Evolutionary conservation across 2,888 invertebrate species (phyloP), one percentile per base, ranked within the genome.

Genomic region (Sturmia bella): DNA sequence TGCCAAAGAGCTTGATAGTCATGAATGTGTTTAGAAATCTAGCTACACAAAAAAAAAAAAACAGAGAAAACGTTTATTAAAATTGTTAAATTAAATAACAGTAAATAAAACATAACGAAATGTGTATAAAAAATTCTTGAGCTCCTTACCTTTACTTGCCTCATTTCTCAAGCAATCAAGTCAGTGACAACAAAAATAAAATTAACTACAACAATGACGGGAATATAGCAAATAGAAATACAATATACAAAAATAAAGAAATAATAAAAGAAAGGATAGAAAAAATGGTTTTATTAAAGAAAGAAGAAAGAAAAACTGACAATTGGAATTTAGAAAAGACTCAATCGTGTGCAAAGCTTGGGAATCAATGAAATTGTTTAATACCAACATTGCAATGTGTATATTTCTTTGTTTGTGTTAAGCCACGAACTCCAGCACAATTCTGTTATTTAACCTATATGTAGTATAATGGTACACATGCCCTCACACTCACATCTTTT

Each of bases 151-250:
- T 72, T 83, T 84, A 75, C 50, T 72, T 73, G 64, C n/a, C 78
- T 72, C 61, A 75, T 77, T 68, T 74, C 72, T 59, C 77, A 80
- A 69, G 82, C 76, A 84, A 85, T 84, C 85, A 87, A 86, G 84
- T 84, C 85, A 85, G 69, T 50, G 77, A 66, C 52, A 52, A 59
- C 61, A 69, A 75, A 54, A 70, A 52, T 41, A 69, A 39, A 13
- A 24, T 41, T 13, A 57, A 21, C 13, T 11, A 32, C 41, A 41
- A 15, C 17, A 69, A 54, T 66, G 50, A 48, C n/a, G 59, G 52
- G 5, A 43, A 59, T 7, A 37, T 6, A 76, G 43, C 52, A 76
- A 61, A 61, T 61, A 69, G 56, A 24, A 75, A 75, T 56, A 64
- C 50, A 69, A 45, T 57, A 57, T n/a, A 75, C n/a, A 70, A 70